phyloP scores from a whole-genome alignment of 2,113 vertebrate genomes.

The Opisthocomus hoazin region DNA sequence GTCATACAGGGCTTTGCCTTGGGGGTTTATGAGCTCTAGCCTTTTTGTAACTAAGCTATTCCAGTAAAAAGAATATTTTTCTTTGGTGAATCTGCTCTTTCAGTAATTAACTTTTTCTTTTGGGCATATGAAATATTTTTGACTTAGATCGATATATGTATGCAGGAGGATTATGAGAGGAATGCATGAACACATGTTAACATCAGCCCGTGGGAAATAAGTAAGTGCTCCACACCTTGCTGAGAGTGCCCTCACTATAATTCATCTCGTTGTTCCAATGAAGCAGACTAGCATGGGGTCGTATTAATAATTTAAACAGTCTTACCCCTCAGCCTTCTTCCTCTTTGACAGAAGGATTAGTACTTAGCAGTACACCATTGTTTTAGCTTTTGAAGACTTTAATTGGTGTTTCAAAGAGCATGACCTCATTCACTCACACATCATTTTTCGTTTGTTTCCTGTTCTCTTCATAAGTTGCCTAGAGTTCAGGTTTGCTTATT shows the following conservation, averaged over 20 bases:
- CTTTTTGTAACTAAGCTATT: background rate
- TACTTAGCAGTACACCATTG: background rate
- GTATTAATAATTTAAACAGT: constrained; percentile 41
- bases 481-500: background rate
- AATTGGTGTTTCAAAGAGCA: constrained; percentile 8
- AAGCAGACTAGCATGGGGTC: background rate
- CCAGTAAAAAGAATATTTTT: background rate
- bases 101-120: background rate
- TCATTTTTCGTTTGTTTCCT: background rate
- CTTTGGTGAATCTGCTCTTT: background rate
- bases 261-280: constrained; percentile 6
- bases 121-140: background rate
- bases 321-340: background rate
- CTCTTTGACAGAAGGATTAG: background rate
- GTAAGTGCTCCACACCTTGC: background rate
- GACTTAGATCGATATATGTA: background rate
- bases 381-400: constrained; percentile 8
- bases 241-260: constrained; percentile 21
- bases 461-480: background rate
- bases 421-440: background rate
- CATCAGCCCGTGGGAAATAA: background rate
- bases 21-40: background rate
- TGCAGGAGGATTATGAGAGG: background rate
- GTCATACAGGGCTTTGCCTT: background rate
- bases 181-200: background rate